These are phyloP conservation scores for Kryphioiulus occultus DNA, from an alignment of 2,888 invertebrate species.

Conservation along the genomic window DNA sequence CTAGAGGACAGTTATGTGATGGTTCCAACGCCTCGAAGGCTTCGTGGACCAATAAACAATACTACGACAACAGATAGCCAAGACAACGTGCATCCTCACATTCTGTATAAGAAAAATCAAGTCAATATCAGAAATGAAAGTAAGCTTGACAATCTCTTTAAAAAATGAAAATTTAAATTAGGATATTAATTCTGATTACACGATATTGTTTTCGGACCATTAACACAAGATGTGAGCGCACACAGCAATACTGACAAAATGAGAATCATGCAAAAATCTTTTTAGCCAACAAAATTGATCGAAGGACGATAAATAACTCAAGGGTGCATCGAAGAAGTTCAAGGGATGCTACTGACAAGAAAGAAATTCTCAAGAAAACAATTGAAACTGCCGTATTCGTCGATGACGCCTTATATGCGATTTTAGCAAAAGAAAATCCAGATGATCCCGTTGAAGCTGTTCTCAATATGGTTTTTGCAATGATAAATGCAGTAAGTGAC, in stretches of 20 bases:
- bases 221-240: too few relatives aligned
- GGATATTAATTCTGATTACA: too few relatives aligned
- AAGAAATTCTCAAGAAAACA: constrained; percentile 23
- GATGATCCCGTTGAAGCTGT: not conserved
- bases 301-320: not conserved
- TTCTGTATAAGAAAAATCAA: constrained; percentile 8
- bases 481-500: constrained; percentile 51
- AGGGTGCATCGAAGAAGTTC: not conserved
- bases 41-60: not conserved
- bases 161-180: too few relatives aligned
- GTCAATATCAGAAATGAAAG: not conserved
- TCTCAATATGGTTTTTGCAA: constrained; percentile 47
- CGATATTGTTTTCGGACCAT: too few relatives aligned
- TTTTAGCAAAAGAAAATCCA: constrained; percentile 42
- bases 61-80: not conserved
- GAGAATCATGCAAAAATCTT: not conserved
- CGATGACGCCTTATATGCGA: constrained; percentile 48
- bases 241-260: too few relatives aligned
- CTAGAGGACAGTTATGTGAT: not conserved
- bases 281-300: not conserved
- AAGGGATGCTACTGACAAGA: not conserved
- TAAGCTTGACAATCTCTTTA: not conserved
- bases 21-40: not conserved
- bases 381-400: constrained; percentile 51
- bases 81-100: not conserved